A percentile compares a stretch with the other conserved stretches of the same genome.
Conservation (phyloP, 2,888 invertebrate species). For the Chloromyia formosa region DNA sequence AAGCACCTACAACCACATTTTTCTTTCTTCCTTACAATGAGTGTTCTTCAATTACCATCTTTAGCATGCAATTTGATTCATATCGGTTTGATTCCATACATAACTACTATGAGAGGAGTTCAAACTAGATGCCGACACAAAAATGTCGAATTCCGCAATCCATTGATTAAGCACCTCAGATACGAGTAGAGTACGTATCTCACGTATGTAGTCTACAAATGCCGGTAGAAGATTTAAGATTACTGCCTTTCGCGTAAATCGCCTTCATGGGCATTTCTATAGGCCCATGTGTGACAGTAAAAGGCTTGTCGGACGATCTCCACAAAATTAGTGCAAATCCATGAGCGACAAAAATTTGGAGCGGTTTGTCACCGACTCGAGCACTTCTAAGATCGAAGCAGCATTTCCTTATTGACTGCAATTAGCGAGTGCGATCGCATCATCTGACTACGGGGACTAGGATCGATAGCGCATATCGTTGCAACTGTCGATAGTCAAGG, state of each 20-base stretch:
- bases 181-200: too few relatives aligned
- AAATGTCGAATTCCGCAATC: conserved; percentile 11
- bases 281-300: conserved; percentile 29
- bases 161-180: conserved; percentile 25
- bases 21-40: too few relatives aligned
- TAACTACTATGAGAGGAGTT: too few relatives aligned
- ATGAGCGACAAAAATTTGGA: conserved; percentile 30
- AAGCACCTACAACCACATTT: too few relatives aligned
- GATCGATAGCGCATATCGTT: background rate
- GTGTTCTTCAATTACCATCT: too few relatives aligned
- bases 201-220: too few relatives aligned
- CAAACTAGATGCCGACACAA: conserved; percentile 27
- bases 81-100: too few relatives aligned
- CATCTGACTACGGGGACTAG: background rate
- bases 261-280: conserved; percentile 28
- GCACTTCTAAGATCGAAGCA: conserved; percentile 12
- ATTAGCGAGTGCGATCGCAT: conserved; percentile 31
- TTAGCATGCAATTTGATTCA: too few relatives aligned
- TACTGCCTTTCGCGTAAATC: conserved; percentile 29
- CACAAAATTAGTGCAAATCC: conserved; percentile 36
- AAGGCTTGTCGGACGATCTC: background rate
- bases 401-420: conserved; percentile 43
- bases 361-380: conserved; percentile 36
- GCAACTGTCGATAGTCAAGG: background rate
- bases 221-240: conserved; percentile 39